phyloP scores from a whole-genome alignment of 2,113 vertebrate species.

The Hypomesus transpacificus region DNA sequence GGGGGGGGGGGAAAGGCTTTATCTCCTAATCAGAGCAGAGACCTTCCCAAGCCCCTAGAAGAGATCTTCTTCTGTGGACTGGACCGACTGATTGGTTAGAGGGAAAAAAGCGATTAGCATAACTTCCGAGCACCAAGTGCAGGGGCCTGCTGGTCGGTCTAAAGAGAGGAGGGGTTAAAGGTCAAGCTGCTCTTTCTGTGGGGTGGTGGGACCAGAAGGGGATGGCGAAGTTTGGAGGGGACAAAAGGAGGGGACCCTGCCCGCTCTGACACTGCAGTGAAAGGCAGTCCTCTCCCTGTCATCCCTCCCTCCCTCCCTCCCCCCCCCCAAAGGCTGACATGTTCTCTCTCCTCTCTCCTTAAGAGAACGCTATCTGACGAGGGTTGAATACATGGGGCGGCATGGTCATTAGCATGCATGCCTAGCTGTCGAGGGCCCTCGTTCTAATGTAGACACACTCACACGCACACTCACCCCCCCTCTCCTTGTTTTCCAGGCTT shows the following conservation, averaged over 20 bases:
- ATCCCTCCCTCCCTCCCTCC: slow-evolving; percentile 42
- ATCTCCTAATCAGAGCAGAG: slow-evolving; percentile 47
- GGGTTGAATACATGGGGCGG: slow-evolving; percentile 38
- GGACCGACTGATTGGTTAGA: slow-evolving; percentile 6
- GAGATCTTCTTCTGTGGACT: not conserved
- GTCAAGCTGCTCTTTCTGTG: slow-evolving; percentile 60
- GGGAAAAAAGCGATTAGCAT: slow-evolving; percentile 46
- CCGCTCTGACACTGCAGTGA: slow-evolving; percentile 62
- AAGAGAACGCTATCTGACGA: slow-evolving; percentile 37
- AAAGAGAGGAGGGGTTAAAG: slow-evolving; percentile 59
- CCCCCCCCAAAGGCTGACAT: not conserved
- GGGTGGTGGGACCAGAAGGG: slow-evolving; percentile 58
- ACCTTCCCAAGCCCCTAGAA: not conserved
- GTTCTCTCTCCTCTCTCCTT: not conserved
- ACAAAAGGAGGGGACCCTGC: slow-evolving; percentile 68
- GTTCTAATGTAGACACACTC: slow-evolving; percentile 24
- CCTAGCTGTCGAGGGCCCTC: slow-evolving; percentile 45
- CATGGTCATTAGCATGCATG: slow-evolving; percentile 62
- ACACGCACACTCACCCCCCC: slow-evolving; percentile 27
- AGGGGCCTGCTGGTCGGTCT: slow-evolving; percentile 54
- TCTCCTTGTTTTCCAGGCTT: slow-evolving; percentile 76
- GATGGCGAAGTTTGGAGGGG: slow-evolving; percentile 67
- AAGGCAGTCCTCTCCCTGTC: slow-evolving; percentile 70
- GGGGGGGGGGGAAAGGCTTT: slow-evolving; percentile 9
- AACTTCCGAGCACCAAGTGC: slow-evolving; percentile 35